Conservation (phyloP, 1,140 invertebrate genomes). For the Leptopilina boulardi region DNA sequence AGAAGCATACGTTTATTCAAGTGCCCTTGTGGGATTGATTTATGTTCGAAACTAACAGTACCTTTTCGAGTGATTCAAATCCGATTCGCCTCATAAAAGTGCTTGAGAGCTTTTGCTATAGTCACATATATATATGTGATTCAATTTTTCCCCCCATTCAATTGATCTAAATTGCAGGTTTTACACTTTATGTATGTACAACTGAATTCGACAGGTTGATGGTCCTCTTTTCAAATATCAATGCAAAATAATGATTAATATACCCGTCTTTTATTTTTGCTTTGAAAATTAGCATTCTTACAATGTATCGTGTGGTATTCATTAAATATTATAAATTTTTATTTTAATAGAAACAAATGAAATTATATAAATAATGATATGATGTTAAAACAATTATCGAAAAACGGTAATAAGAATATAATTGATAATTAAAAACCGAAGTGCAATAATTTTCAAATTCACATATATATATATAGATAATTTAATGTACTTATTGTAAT, state of each 20-base stretch:
- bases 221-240: not conserved
- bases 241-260: not conserved
- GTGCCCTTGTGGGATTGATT: constrained; percentile 12
- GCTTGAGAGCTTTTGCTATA: not conserved
- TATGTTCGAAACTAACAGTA: not conserved
- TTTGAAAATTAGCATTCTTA: not conserved
- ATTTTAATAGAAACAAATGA: no score
- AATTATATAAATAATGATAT: no score
- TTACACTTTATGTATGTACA: constrained; percentile 20
- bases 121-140: constrained; percentile 10
- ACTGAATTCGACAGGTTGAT: constrained; percentile 1
- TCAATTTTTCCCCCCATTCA: constrained; percentile 14
- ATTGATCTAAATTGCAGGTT: constrained; percentile 4
- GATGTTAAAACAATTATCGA: no score
- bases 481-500: not conserved
- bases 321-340: no score
- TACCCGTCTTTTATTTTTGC: not conserved
- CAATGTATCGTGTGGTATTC: not conserved
- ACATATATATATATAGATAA: not conserved
- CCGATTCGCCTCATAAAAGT: not conserved
- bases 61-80: constrained; percentile 27
- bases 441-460: no score
- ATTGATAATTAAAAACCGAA: no score
- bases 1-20: constrained; percentile 11
- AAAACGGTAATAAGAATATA: no score